These are phyloP conservation scores for Chloroceryle inda DNA, from an alignment of 2,797 vertebrate genomes.

Conservation along the genomic window DNA sequence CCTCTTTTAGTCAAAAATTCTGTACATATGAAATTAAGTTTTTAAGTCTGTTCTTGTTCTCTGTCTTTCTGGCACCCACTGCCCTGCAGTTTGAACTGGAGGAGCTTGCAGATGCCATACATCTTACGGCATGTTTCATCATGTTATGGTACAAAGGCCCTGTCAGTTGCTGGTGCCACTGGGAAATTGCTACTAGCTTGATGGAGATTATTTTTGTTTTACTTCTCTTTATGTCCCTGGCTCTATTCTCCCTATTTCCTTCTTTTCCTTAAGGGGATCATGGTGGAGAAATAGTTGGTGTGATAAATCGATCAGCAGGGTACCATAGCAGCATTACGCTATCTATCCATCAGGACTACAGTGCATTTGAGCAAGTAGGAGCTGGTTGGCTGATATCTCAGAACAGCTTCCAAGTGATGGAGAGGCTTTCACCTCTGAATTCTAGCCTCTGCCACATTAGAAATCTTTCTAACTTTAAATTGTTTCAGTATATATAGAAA, in stretches of 20 bases:
- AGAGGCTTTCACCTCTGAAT: conserved; percentile 43
- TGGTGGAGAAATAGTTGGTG: conserved; percentile 26
- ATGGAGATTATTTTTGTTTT: conserved; percentile 56
- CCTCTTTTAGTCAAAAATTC: background rate
- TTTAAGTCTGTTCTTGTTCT: background rate
- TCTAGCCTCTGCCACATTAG: conserved; percentile 14
- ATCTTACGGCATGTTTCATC: background rate
- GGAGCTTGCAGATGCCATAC: background rate
- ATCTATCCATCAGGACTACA: conserved; percentile 46
- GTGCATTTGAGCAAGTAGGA: background rate
- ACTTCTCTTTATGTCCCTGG: conserved; percentile 30
- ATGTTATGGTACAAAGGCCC: background rate
- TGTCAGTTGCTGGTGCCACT: background rate
- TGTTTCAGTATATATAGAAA: conserved; percentile 48
- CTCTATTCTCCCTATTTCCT: background rate
- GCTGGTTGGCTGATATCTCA: conserved; percentile 34
- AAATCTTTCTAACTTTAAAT: conserved; percentile 55
- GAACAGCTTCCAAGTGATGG: conserved; percentile 22
- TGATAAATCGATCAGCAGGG: conserved; percentile 53
- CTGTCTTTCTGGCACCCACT: background rate
- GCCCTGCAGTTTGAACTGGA: background rate
- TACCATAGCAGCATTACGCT: conserved; percentile 46
- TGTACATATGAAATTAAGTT: background rate
- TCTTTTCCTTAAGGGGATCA: conserved; percentile 43
- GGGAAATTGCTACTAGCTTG: conserved; percentile 26